These are phyloP conservation scores for Mobula birostris DNA, from an alignment of 2,113 vertebrate genomes.

Conservation along the genomic window DNA sequence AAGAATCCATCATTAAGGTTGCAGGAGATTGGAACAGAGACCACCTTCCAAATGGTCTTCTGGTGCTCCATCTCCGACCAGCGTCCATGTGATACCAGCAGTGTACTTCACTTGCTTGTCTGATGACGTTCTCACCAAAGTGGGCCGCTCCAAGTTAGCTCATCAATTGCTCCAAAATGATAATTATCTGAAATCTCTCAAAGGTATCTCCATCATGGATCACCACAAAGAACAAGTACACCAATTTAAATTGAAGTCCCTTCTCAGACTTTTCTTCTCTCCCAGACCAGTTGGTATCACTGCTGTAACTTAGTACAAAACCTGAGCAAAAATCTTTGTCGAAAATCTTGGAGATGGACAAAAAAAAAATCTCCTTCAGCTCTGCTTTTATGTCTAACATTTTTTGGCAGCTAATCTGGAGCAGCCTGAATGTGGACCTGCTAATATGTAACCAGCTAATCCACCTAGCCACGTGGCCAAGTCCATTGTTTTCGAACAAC, in stretches of 20 bases:
- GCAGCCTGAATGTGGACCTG: not conserved
- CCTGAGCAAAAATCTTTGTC: not conserved
- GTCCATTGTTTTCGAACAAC: too few relatives aligned
- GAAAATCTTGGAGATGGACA: not conserved
- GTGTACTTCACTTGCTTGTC: not conserved
- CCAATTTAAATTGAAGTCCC: too few relatives aligned
- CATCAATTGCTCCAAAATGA: too few relatives aligned
- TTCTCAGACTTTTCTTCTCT: conserved; percentile 6
- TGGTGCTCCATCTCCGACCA: too few relatives aligned
- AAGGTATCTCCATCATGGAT: not conserved
- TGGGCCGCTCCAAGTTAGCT: not conserved
- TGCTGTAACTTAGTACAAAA: not conserved
- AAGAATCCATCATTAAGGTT: not conserved
- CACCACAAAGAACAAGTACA: not conserved
- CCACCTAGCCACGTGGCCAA: not conserved
- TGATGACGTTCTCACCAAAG: not conserved
- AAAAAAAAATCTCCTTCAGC: not conserved
- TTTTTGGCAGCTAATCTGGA: not conserved
- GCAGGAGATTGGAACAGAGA: not conserved
- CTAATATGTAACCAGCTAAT: not conserved
- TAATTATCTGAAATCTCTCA: not conserved
- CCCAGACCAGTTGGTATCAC: not conserved
- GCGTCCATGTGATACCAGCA: not conserved
- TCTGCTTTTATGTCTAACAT: not conserved
- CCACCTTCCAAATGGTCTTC: not conserved